Evolutionary conservation across 2,888 invertebrate species (phyloP).

Genomic region (Chloromyia formosa): DNA sequence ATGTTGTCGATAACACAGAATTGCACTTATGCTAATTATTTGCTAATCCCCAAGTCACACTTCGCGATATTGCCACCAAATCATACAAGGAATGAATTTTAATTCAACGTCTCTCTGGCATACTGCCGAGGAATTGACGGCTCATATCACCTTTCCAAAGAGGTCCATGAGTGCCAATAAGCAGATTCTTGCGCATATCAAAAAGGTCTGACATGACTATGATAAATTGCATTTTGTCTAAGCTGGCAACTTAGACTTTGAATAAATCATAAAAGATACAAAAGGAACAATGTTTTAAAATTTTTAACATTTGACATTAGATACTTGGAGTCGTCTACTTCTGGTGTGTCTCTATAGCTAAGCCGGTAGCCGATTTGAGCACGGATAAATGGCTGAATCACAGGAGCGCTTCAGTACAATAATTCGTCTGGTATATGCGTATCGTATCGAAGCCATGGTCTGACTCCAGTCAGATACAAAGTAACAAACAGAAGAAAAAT

Average conservation of each 20-base stretch:
- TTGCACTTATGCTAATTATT: conserved; percentile 11
- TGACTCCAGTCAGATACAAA: neutral
- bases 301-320: conserved; percentile 16
- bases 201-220: neutral
- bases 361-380: no score
- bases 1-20: neutral
- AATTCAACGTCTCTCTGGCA: no score
- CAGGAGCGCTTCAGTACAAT: no score
- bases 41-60: neutral
- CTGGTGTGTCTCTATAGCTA: no score
- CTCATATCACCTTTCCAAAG: no score
- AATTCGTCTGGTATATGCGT: no score
- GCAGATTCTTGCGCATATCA: neutral
- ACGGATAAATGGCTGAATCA: no score
- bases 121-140: no score
- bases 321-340: neutral
- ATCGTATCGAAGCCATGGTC: no score
- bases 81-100: no score
- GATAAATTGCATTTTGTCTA: neutral
- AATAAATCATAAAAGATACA: conserved; percentile 13
- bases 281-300: neutral
- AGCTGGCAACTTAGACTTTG: neutral
- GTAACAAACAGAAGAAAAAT: conserved; percentile 4
- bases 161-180: no score
- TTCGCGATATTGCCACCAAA: no score